A percentile compares a stretch with the other conserved stretches of the same genome.
These are phyloP conservation scores for Volucella inflata DNA, from an alignment of 2,888 invertebrate genomes.

Conservation along the genomic window DNA sequence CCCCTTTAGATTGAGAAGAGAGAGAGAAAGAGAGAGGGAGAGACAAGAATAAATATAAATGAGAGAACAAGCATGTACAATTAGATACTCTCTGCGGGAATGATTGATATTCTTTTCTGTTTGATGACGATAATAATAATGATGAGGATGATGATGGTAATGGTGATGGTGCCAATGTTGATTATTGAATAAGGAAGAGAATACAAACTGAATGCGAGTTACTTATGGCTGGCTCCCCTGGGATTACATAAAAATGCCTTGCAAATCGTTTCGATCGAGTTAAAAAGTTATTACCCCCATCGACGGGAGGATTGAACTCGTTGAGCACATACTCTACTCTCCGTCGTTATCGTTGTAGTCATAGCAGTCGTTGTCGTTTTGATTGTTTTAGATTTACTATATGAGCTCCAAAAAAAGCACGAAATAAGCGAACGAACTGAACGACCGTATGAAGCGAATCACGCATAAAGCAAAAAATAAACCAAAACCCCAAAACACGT, in stretches of 20 bases:
- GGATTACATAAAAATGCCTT: constrained; percentile 59
- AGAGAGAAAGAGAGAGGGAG: constrained; percentile 33
- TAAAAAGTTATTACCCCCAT: constrained; percentile 68
- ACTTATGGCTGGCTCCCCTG: neutral
- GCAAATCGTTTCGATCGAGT: constrained; percentile 61
- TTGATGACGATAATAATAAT: constrained; percentile 25
- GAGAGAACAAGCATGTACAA: constrained; percentile 47
- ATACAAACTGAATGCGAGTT: too few relatives aligned
- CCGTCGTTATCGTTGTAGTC: too few relatives aligned
- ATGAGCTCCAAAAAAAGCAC: neutral
- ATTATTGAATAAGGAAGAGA: constrained; percentile 38
- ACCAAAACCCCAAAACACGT: constrained; percentile 45
- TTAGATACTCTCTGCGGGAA: constrained; percentile 46
- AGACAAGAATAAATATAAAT: constrained; percentile 36
- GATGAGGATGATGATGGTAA: constrained; percentile 36
- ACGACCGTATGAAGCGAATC: neutral
- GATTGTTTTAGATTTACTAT: too few relatives aligned
- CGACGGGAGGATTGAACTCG: constrained; percentile 64
- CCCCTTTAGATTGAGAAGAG: constrained; percentile 51
- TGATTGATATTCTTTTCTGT: constrained; percentile 59
- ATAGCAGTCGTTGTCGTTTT: too few relatives aligned
- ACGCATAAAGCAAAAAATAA: constrained; percentile 28
- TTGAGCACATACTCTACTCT: neutral
- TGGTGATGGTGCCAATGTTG: constrained; percentile 24
- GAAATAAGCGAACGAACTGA: constrained; percentile 56